Evolutionary conservation across 2,797 vertebrate genomes (phyloP).

Genomic region (Protosalanx chinensis): DNA sequence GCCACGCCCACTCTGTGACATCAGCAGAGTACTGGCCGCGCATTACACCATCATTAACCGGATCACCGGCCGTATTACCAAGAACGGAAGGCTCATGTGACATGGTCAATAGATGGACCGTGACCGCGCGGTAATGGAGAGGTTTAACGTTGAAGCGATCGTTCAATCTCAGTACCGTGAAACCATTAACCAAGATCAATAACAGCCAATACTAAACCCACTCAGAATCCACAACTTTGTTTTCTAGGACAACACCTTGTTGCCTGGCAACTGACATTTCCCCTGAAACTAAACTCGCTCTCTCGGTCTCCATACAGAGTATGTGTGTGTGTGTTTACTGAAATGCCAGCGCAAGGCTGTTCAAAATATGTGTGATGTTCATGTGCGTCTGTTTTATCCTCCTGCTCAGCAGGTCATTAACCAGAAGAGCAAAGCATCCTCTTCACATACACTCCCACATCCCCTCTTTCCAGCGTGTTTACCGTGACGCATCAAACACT

Average conservation of each 20-base stretch:
- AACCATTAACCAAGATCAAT: conserved; percentile 15
- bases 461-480: not conserved
- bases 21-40: not conserved
- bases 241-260: conserved; percentile 72
- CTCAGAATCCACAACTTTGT: conserved; percentile 52
- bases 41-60: not conserved
- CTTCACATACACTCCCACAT: not conserved
- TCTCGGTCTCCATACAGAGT: conserved; percentile 10
- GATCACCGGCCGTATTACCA: no score
- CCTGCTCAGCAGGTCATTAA: not conserved
- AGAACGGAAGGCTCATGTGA: no score
- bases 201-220: not conserved
- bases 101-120: conserved; percentile 35
- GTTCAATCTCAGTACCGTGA: conserved; percentile 25
- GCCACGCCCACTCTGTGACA: no score
- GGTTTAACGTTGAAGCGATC: conserved; percentile 20
- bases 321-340: no score
- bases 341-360: not conserved
- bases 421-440: not conserved
- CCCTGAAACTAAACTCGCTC: conserved; percentile 46
- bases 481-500: not conserved
- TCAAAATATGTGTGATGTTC: not conserved
- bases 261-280: conserved; percentile 74
- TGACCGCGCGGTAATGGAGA: conserved; percentile 20
- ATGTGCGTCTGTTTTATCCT: not conserved